Evolutionary conservation across 1,140 invertebrate species (phyloP).

Genomic region (Sycobia sp.): DNA sequence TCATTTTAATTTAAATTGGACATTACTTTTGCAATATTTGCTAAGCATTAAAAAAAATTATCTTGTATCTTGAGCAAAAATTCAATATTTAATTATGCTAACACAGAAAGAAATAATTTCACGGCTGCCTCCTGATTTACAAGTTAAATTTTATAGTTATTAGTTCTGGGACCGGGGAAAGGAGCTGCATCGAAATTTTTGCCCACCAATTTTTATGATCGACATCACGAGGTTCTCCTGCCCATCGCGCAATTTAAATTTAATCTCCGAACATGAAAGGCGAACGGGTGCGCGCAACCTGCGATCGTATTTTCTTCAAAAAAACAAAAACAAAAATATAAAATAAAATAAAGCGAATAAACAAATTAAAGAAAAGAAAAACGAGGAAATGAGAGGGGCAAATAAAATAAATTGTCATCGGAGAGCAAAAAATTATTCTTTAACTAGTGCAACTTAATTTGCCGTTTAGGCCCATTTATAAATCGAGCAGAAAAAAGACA

Average conservation of each 20-base stretch:
- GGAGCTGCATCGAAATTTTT: not conserved
- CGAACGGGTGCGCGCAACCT: not conserved
- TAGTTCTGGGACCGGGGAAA: not conserved
- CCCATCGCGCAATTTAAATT: slow-evolving; percentile 18
- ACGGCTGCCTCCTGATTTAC: slow-evolving; percentile 6
- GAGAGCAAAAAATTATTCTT: not conserved
- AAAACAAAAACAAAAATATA: too few species aligned
- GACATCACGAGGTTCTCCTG: not conserved
- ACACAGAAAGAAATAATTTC: not conserved
- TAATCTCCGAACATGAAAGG: not conserved
- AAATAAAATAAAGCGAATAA: too few species aligned
- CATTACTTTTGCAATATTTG: slow-evolving; percentile 4
- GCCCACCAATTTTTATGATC: not conserved
- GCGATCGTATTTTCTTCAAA: too few species aligned
- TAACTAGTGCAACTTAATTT: slow-evolving; percentile 3
- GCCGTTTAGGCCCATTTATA: slow-evolving; percentile 15
- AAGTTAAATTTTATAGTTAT: slow-evolving; percentile 24
- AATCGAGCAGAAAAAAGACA: slow-evolving; percentile 14
- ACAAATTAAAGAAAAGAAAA: too few species aligned
- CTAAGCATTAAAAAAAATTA: not conserved
- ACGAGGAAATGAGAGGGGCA: too few species aligned
- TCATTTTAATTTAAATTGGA: not conserved
- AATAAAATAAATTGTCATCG: not conserved
- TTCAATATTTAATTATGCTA: slow-evolving; percentile 12
- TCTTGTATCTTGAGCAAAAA: slow-evolving; percentile 15